Evolutionary conservation across 2,888 invertebrate genomes (phyloP), one percentile per base, ranked within the genome.

Genomic region (Trachelus stipa): DNA sequence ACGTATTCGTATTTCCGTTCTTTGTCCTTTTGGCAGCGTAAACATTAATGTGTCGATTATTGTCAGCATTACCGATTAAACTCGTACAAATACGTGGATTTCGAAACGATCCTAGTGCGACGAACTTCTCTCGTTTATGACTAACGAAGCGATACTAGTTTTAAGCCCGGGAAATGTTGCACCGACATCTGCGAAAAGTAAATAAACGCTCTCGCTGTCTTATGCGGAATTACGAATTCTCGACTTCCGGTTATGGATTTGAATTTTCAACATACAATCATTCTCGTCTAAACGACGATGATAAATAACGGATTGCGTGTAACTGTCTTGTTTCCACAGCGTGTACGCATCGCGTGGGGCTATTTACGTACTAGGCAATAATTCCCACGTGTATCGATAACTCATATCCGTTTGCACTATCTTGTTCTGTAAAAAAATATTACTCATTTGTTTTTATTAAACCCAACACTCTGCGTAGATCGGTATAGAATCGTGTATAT

Each of bases 21-120:
- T 23, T 23, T 56, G 56, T 56, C 23, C 40, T 23, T 56, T 56
- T 23, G 23, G 23, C 56, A 56, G 9, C 56, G 56, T 9, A 56
- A 23, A 9, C 56, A 2, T 56, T 56, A 56, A 56, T 6, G 23
- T 23, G 23, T 9, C 56, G 23, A 15, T 15, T 23, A 56, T 56
- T 23, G 23, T 56, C 6, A 56, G 6, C 56, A 23, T 23, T 56
- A 23, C 23, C 23, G 23, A 56, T 56, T 9, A 23, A 56, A 56
- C 23, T 56, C 56, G 15, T 15, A 56, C 1, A 23, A 15, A 23
- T 56, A 76, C 74, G 74, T 69, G 79, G 76, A 73, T 79, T 23
- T 35, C 31, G n/a, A 69, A 76, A 76, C 0, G 56, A 56, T 79
- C 76, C 31, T 71, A 74, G 31, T 33, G 68, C 75, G 78, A 78